Evolutionary conservation across 2,113 vertebrate genomes (phyloP), one percentile per base, ranked within the genome.

Genomic region (Limanda limanda): DNA sequence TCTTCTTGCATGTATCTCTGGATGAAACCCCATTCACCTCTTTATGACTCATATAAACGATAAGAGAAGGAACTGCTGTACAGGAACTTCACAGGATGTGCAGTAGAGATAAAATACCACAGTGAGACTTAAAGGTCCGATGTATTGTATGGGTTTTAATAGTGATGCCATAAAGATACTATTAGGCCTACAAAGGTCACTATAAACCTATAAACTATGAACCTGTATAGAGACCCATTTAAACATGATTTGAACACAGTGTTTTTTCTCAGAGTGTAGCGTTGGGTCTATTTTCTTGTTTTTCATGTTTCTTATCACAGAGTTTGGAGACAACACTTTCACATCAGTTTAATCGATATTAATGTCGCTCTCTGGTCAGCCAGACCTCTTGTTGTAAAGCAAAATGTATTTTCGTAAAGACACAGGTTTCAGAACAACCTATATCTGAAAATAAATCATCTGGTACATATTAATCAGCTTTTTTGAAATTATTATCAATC

Each of bases 31-130:
- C 25, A 55, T 51, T 64, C 23, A 59, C 18, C 7, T 21, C n/a
- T 35, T 69, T 31, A 68, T 74, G 74, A 74, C 56, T 79, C 56
- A 76, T 59, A 40, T 15, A 45, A 27, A 35, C 31, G 18, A 65
- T 21, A 69, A 40, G 27, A 67, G 12, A 35, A 12, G 48, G 18
- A 71, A 56, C 18, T 48, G 65, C 65, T 58, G 42, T 51, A 20
- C 18, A 47, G 60, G 20, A 45, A 18, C 3, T 20, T 13, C 14
- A 9, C 13, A n/a, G 4, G 5, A 71, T 15, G 31, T 71, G 3
- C 23, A 24, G 14, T 66, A 48, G 24, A 70, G n/a, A 60, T 17
- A 6, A 60, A 77, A 60, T 58, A 25, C 10, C 7, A 15, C 31
- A 74, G 21, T 35, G 66, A 35, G 35, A 57, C 23, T 48, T 56